Base-by-base conservation (phyloP, 2,113 vertebrate genomes). In the Pseudonaja textilis region DNA sequence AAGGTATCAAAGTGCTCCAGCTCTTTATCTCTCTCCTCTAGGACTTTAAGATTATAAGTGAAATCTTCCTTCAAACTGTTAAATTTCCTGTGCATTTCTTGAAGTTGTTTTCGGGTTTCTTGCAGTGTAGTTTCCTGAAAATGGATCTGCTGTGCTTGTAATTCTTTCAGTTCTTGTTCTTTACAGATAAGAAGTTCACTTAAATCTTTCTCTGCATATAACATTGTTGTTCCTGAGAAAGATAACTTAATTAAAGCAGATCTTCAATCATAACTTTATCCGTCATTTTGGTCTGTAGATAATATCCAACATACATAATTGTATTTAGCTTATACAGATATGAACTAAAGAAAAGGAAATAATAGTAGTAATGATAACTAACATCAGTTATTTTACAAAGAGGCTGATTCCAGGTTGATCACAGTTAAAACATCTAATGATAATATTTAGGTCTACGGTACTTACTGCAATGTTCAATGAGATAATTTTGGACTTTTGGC, bases 11-110 rank as follows among this genome's bases (percentile, higher is more conserved):
- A 98, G 81, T 3, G 96, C 93, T 98, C 94, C 89, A 99, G 96
- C 93, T 98, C 98, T 10, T 9, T 92, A 92, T 98, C 98, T 86
- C 98, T 96, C 94, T 98, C 98, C 91, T 97, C 98, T 92, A 99
- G 94, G 91, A 98, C 95, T 74, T 89, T 92, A 88, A 98, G 94
- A 94, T 98, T 98, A 95, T 97, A 98, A 47, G 97, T 91, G 45
- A 99, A 99, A 93, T 98, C 98, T 89, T 98, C 97, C 93, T 94
- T 97, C 85, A 98, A 94, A 22, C 93, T 89, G 64, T 88, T 93
- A 90, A 98, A 97, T 89, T 96, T 95, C 12, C 96, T 96, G 91
- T 93, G 96, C 34, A 96, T 87, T 64, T 95, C 96, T 57, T 95
- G 93, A 92, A 98, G 97, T 91, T 95, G 96, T 85, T 93, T 87